Evolutionary conservation across 2,888 invertebrate species (phyloP), one percentile per base, ranked within the genome.

Genomic region (Scrobipalpa costella): DNA sequence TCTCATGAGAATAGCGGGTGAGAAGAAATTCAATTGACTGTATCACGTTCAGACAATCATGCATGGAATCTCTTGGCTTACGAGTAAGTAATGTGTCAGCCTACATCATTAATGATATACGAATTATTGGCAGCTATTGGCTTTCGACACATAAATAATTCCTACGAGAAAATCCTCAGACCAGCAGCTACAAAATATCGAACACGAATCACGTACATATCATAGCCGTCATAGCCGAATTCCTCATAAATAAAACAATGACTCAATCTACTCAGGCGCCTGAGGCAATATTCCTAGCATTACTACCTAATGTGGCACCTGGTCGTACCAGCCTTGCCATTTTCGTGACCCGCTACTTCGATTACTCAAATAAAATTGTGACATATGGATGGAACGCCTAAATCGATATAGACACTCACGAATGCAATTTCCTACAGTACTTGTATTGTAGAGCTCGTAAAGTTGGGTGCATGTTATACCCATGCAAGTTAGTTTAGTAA

Each of bases 311-410:
- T 70, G 72, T 69, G 70, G 73, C 81, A 79, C 78, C 80, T 76
- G 80, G 79, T 73, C 73, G 76, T 78, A 69, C 79, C 80, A 78
- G 77, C 73, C 72, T 80, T 74, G 77, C 75, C 71, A 75, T 75
- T 79, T 81, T 82, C 80, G 76, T 80, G 80, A 81, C 79, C 79
- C 71, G 76, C 74, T 73, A 73, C 72, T 71, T 68, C 70, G 71
- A 71, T 79, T 80, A 76, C 77, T 73, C 69, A 78, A 79, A 76
- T 69, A 68, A 69, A 68, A 74, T 83, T 81, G 70, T 79, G 67
- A 73, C 77, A 80, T 71, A 75, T 66, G 55, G 55, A 55, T 55
- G 34, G 58, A 63, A 58, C 49, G 34, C 34, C 27, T 27, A 15
- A 44, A 44, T 58, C 21, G 38, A 21, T 38, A 38, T 9, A 15